These are phyloP conservation scores for Tuta absoluta DNA, from an alignment of 2,888 invertebrate genomes.

Conservation along the genomic window DNA sequence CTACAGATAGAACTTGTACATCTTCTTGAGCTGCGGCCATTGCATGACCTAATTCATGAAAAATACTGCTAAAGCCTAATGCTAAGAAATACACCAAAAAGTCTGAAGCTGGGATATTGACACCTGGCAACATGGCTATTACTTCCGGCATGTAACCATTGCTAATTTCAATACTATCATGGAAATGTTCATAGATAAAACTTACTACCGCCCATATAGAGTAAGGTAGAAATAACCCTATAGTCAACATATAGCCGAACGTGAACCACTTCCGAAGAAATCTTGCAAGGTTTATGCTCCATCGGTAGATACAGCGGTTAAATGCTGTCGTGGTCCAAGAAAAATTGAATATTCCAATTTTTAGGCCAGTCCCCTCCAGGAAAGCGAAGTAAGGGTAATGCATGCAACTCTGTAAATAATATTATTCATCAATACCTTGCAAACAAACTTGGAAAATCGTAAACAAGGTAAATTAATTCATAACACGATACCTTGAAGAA, in stretches of 20 bases:
- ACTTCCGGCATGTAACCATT: constrained; percentile 68
- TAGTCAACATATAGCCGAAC: constrained; percentile 78
- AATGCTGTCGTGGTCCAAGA: constrained; percentile 90
- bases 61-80: constrained; percentile 88
- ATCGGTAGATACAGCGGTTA: constrained; percentile 87
- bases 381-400: constrained; percentile 91
- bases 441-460: background rate
- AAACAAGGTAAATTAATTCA: constrained; percentile 25
- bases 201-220: constrained; percentile 81
- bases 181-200: constrained; percentile 65
- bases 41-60: constrained; percentile 97
- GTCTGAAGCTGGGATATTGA: constrained; percentile 94
- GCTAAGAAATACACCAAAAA: constrained; percentile 92
- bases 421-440: background rate
- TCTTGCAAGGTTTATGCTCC: constrained; percentile 84
- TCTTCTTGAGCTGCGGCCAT: constrained; percentile 95
- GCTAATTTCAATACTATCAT: constrained; percentile 60
- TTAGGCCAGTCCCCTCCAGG: constrained; percentile 87
- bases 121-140: constrained; percentile 90
- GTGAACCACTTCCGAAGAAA: constrained; percentile 87
- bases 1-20: constrained; percentile 93
- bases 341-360: constrained; percentile 86
- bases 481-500: constrained; percentile 86
- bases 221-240: constrained; percentile 82
- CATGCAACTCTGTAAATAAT: constrained; percentile 87